These are phyloP conservation scores for Tinea semifulvella DNA, from an alignment of 2,888 invertebrate genomes.

Conservation along the genomic window DNA sequence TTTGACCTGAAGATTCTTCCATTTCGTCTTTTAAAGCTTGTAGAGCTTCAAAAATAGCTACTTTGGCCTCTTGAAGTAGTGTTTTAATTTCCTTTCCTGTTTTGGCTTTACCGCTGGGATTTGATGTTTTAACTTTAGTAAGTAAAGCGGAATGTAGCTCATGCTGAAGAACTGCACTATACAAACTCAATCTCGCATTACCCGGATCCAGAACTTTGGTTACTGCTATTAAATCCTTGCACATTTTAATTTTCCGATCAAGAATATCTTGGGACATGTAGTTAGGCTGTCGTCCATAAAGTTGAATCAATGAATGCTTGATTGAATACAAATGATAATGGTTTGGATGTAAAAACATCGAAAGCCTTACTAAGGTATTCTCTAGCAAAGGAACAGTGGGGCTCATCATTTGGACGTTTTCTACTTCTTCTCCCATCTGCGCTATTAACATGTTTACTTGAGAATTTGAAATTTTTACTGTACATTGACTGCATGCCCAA, in stretches of 20 bases:
- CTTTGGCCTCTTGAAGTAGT: constrained; percentile 52
- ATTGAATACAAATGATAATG: constrained; percentile 86
- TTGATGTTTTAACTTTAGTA: constrained; percentile 53
- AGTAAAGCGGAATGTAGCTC: constrained; percentile 71
- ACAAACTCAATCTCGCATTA: constrained; percentile 77
- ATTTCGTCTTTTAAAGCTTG: constrained; percentile 56
- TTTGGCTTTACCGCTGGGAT: constrained; percentile 32
- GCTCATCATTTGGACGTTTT: constrained; percentile 68
- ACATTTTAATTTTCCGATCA: constrained; percentile 73
- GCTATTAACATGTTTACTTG: constrained; percentile 74
- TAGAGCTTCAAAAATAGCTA: constrained; percentile 48
- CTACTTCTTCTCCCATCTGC: constrained; percentile 81
- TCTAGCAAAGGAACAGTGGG: constrained; percentile 70
- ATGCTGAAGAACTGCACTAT: constrained; percentile 79
- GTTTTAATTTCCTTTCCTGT: constrained; percentile 40
- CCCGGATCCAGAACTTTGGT: constrained; percentile 76
- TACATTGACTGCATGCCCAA: constrained; percentile 80
- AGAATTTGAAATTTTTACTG: constrained; percentile 68
- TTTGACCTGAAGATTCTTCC: constrained; percentile 63
- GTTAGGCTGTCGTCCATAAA: constrained; percentile 76
- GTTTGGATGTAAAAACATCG: constrained; percentile 81
- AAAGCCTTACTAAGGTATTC: constrained; percentile 71
- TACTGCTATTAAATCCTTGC: constrained; percentile 69
- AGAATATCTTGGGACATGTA: constrained; percentile 69
- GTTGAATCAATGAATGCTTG: constrained; percentile 82